Evolutionary conservation across 1,140 invertebrate species (phyloP).

Genomic region (Carcinoscorpius rotundicauda): DNA sequence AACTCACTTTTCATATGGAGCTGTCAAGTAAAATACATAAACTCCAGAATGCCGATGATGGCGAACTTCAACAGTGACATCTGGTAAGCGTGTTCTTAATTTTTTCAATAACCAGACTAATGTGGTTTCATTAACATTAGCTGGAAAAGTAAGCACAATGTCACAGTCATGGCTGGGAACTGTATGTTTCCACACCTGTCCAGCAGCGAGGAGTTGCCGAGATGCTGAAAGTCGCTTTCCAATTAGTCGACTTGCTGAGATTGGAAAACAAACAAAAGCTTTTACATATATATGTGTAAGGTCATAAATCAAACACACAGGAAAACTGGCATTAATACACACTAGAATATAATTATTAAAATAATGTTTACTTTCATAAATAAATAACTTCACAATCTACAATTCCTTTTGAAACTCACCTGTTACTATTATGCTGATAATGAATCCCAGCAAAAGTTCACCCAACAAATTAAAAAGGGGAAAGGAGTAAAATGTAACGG

Average conservation of each 20-base stretch:
- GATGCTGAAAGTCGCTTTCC: slow-evolving; percentile 20
- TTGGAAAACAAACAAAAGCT: not conserved
- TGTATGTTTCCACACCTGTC: slow-evolving; percentile 27
- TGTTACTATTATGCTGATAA: no score
- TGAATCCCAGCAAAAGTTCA: no score
- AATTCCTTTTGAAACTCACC: no score
- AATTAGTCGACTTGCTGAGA: slow-evolving; percentile 17
- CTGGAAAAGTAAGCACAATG: slow-evolving; percentile 66
- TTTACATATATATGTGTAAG: no score
- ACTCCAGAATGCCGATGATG: slow-evolving; percentile 72
- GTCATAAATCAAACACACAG: no score
- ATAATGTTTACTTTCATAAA: no score
- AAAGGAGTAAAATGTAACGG: no score
- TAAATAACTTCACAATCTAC: no score
- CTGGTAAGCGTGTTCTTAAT: slow-evolving; percentile 49
- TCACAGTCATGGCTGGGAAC: slow-evolving; percentile 55
- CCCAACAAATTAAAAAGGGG: no score
- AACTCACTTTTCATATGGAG: slow-evolving; percentile 41
- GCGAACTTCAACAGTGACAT: slow-evolving; percentile 62
- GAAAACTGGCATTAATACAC: no score
- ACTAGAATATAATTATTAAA: no score
- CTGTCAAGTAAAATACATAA: slow-evolving; percentile 85
- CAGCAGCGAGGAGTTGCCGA: slow-evolving; percentile 18
- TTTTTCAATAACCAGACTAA: slow-evolving; percentile 73
- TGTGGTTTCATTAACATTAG: slow-evolving; percentile 60